Conservation (phyloP, 2,113 vertebrate species). For the Thamnophis sirtalis region DNA sequence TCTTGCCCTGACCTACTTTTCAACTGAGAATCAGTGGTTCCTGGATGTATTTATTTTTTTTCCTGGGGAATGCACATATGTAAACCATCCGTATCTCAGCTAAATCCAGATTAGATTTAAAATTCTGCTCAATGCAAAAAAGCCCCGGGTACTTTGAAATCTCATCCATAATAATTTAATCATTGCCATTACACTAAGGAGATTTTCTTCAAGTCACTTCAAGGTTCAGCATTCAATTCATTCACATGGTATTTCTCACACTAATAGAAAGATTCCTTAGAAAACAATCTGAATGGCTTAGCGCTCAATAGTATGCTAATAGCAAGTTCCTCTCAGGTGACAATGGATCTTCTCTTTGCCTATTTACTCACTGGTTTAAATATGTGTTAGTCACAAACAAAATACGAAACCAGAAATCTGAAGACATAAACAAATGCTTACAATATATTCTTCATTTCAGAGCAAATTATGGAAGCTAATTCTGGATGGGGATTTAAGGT, state of each 20-base stretch:
- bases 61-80: constrained; percentile 43
- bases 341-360: not conserved
- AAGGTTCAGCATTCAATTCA: constrained; percentile 15
- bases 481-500: not conserved
- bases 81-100: constrained; percentile 57
- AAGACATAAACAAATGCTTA: not conserved
- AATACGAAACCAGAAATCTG: not conserved
- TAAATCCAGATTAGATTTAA: constrained; percentile 53
- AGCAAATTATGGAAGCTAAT: not conserved
- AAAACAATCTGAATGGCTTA: not conserved
- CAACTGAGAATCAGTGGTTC: constrained; percentile 36
- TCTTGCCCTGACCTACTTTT: constrained; percentile 55
- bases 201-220: constrained; percentile 16
- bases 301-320: not conserved
- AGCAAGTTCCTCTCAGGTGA: not conserved
- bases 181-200: constrained; percentile 28
- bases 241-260: not conserved
- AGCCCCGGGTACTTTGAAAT: constrained; percentile 33
- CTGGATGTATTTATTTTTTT: constrained; percentile 14
- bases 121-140: constrained; percentile 31
- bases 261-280: constrained; percentile 1
- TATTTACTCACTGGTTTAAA: not conserved
- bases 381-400: not conserved
- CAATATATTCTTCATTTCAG: not conserved
- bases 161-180: constrained; percentile 48